Conservation (phyloP, 1,140 invertebrate species). For the Pseudomyrmex cubaensis region DNA sequence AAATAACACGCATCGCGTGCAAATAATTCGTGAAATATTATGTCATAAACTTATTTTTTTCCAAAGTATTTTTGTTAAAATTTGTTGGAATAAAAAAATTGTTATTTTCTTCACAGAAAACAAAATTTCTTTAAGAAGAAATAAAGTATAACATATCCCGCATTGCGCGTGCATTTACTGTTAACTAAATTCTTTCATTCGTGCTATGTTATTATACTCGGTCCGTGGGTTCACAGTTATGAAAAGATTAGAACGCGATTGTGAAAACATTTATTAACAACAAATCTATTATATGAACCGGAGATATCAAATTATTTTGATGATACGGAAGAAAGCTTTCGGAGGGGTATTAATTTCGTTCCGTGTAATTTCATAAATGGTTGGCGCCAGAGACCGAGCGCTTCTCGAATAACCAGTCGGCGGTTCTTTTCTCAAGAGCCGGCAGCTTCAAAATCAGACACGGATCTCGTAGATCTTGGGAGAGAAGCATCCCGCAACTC, state of each 20-base stretch:
- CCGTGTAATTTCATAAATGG: constrained; percentile 47
- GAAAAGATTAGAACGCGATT: constrained; percentile 1
- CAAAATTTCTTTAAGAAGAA: not conserved
- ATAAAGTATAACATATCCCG: not conserved
- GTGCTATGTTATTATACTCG: constrained; percentile 1
- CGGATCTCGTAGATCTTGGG: constrained; percentile 64
- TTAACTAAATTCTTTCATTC: not conserved
- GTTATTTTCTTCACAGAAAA: not conserved
- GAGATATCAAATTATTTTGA: constrained; percentile 59
- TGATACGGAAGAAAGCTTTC: constrained; percentile 50
- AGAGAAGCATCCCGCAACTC: constrained; percentile 75
- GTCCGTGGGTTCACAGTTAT: too few relatives aligned
- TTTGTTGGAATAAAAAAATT: not conserved
- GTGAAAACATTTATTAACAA: constrained; percentile 42
- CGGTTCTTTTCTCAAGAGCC: constrained; percentile 50
- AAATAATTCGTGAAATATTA: constrained; percentile 1
- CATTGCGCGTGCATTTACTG: not conserved
- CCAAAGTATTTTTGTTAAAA: not conserved
- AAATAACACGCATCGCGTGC: constrained; percentile 16
- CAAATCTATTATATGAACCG: constrained; percentile 44
- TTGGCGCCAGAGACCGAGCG: constrained; percentile 52
- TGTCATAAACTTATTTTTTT: too few relatives aligned
- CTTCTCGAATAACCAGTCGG: constrained; percentile 56
- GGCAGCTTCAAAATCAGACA: constrained; percentile 53
- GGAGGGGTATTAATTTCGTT: constrained; percentile 54